Evolutionary conservation across 2,113 vertebrate species (phyloP).

Genomic region (Lipotes vexillifer): DNA sequence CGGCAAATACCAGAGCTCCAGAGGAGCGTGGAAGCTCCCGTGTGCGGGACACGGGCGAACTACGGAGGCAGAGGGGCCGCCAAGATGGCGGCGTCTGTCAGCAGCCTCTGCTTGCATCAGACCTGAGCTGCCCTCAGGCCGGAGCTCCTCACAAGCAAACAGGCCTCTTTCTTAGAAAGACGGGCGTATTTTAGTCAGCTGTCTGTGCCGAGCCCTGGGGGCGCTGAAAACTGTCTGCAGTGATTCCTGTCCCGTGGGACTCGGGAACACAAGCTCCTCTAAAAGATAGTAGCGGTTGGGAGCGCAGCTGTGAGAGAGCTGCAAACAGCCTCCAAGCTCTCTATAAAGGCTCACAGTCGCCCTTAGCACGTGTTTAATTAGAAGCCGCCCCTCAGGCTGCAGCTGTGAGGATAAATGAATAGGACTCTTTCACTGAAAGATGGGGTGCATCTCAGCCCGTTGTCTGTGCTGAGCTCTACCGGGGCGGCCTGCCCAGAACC

Average conservation of each 20-base stretch:
- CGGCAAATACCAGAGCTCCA: too few relatives aligned
- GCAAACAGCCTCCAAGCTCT: neutral
- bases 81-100: too few relatives aligned
- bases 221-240: neutral
- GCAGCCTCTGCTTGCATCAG: neutral
- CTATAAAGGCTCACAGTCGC: neutral
- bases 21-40: too few relatives aligned
- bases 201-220: neutral
- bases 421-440: neutral
- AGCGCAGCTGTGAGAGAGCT: neutral
- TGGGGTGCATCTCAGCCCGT: rapidly evolving
- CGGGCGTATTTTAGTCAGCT: neutral
- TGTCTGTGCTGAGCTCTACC: neutral
- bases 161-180: neutral
- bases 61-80: neutral
- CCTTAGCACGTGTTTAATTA: neutral
- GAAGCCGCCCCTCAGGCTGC: neutral
- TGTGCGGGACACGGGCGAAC: neutral
- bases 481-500: neutral
- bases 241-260: too few relatives aligned
- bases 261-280: neutral
- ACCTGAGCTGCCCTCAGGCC: too few relatives aligned
- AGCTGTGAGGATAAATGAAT: neutral
- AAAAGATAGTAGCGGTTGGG: neutral
- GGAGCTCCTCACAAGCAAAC: neutral